phyloP scores from a whole-genome alignment of 1,140 invertebrate genomes.

The Eubasilissa regina region DNA sequence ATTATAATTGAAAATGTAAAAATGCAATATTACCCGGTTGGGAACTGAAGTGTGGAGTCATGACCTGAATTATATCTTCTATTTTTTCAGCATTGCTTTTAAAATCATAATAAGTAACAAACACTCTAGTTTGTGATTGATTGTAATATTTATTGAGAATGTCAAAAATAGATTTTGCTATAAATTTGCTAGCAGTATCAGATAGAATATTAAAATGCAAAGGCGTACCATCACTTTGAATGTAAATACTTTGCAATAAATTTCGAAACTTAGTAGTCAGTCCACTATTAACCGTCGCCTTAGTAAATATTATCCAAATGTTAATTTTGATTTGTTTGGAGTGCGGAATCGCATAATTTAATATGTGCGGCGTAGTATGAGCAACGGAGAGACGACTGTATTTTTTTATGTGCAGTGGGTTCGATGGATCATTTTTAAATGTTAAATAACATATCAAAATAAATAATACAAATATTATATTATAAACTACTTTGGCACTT shows the following conservation, averaged over 20 bases:
- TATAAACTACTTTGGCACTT: neutral
- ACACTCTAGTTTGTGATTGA: slow-evolving; percentile 61
- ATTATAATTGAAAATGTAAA: no score
- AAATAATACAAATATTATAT: slow-evolving; percentile 10
- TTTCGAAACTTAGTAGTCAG: slow-evolving; percentile 36
- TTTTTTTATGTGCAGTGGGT: neutral
- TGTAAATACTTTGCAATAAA: slow-evolving; percentile 34
- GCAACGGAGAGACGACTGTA: neutral
- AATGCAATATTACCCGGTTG: slow-evolving; percentile 72
- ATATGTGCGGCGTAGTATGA: neutral
- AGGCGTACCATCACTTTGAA: slow-evolving; percentile 63
- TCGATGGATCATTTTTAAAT: neutral
- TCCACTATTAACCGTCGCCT: slow-evolving; percentile 17
- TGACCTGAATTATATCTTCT: slow-evolving; percentile 77
- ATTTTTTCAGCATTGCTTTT: slow-evolving; percentile 75
- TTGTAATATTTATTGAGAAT: slow-evolving; percentile 62
- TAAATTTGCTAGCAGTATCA: slow-evolving; percentile 76
- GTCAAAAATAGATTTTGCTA: slow-evolving; percentile 74
- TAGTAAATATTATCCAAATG: slow-evolving; percentile 43
- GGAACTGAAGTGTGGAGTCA: slow-evolving; percentile 85
- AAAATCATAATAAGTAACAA: slow-evolving; percentile 76
- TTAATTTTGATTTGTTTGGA: slow-evolving; percentile 1
- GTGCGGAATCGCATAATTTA: neutral
- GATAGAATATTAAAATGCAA: slow-evolving; percentile 80
- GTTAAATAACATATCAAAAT: slow-evolving; percentile 24